Conservation (phyloP, 2,113 vertebrate genomes). For the Cavia porcellus region DNA sequence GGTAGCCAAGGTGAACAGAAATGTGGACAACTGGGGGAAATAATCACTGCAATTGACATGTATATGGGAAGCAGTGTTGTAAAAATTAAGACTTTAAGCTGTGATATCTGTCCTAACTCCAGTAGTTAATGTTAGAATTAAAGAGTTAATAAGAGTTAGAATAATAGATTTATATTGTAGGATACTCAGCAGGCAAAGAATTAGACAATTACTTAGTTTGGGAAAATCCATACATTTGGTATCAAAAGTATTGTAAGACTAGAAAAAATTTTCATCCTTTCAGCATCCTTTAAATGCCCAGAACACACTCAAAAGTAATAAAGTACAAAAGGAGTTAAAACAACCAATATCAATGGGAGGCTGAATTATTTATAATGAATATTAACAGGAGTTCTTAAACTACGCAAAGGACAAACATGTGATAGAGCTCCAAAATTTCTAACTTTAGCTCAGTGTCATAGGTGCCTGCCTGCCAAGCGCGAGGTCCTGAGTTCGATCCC, state of each 20-base stretch:
- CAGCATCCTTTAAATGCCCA: background rate
- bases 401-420: background rate
- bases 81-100: background rate
- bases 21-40: background rate
- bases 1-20: background rate
- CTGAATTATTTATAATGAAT: background rate
- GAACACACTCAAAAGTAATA: slow-evolving; percentile 32
- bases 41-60: background rate
- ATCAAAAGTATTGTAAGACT: background rate
- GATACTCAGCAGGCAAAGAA: background rate
- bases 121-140: background rate
- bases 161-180: too few species aligned
- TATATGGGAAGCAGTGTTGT: background rate
- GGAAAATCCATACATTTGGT: background rate
- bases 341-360: background rate
- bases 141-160: too few species aligned
- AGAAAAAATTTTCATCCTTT: background rate
- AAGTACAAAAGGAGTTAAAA: slow-evolving; percentile 38
- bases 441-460: too few species aligned
- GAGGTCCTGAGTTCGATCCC: too few species aligned
- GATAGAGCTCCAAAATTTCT: background rate
- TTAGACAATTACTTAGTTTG: background rate
- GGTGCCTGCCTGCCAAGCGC: too few species aligned
- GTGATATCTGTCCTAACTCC: background rate
- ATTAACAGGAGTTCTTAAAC: background rate